Base-by-base conservation (phyloP, 2,113 vertebrate genomes). In the Oryzias javanicus region DNA sequence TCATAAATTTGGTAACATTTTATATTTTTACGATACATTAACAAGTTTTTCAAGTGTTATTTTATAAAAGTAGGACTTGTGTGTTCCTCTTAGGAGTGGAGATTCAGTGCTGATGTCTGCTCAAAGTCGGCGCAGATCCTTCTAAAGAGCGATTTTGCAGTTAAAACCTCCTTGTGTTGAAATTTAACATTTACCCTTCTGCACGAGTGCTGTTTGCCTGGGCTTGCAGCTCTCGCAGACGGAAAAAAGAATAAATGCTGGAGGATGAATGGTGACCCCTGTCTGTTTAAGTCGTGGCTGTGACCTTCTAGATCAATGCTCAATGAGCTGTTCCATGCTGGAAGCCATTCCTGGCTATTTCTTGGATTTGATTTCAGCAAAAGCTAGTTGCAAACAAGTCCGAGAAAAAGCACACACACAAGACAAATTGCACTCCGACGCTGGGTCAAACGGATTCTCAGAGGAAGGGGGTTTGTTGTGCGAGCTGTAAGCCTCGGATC, bases 171-270 rank as follows among this genome's bases (percentile, higher is more conserved):
- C 60, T 55, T 41, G 8, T 67, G 54, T 60, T 66, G 29, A 72
- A 76, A 66, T 52, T 47, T 45, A 70, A 65, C 54, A 60, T 79
- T 75, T 80, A 65, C 57, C 56, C 74, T 69, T 65, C 55, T 73
- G 49, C 55, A 50, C 57, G 66, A 53, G 35, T 41, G 45, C 8
- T 48, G 20, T 65, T 60, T 60, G 49, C 64, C 22, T 17, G 19
- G 69, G 72, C 64, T 72, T 76, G 17, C 22, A 69, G 66, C 63
- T 54, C 49, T 55, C 22, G 49, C 49, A 47, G 55, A 64, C 10
- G 5, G 45, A 72, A 72, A n/a, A 62, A 60, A 48, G 60, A 65
- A 53, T 60, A 64, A 69, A 51, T 60, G 51, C n/a, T 52, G n/a
- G 3, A 22, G 49, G 27, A 19, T 53, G 44, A 74, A 57, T 49